These are phyloP conservation scores for Heteromyza rotundicornis DNA, from an alignment of 2,888 invertebrate genomes.

Conservation along the genomic window DNA sequence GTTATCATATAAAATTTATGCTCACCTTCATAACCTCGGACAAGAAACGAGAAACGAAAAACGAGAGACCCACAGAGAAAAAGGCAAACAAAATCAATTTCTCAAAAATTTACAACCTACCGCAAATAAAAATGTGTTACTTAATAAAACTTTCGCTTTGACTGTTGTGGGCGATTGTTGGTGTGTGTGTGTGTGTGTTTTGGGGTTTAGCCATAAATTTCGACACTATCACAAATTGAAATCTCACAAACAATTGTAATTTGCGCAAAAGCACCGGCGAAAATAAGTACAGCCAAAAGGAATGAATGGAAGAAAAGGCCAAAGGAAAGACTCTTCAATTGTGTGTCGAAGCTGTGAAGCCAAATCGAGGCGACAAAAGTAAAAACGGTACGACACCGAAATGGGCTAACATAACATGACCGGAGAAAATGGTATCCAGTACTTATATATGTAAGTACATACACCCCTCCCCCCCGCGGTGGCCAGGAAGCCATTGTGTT, in stretches of 20 bases:
- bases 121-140: slow-evolving; percentile 9
- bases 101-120: slow-evolving; percentile 13
- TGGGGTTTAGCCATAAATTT: slow-evolving; percentile 23
- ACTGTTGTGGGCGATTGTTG: too few species aligned
- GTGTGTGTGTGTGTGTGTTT: too few species aligned
- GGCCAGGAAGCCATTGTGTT: too few species aligned
- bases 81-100: slow-evolving; percentile 13
- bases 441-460: too few species aligned
- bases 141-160: background rate
- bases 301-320: background rate
- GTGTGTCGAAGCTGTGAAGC: slow-evolving; percentile 25
- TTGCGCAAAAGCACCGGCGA: background rate
- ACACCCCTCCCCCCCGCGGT: too few species aligned
- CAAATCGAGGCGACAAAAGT: slow-evolving; percentile 18
- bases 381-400: slow-evolving; percentile 18
- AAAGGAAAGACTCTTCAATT: slow-evolving; percentile 15
- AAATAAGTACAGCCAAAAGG: background rate
- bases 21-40: background rate
- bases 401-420: too few species aligned
- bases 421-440: too few species aligned
- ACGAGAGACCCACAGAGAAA: too few species aligned
- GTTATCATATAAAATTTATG: background rate
- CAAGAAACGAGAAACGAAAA: too few species aligned
- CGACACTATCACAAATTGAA: slow-evolving; percentile 24
- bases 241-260: slow-evolving; percentile 11